Evolutionary conservation across 2,888 invertebrate genomes (phyloP).

Genomic region (Biston betularia): DNA sequence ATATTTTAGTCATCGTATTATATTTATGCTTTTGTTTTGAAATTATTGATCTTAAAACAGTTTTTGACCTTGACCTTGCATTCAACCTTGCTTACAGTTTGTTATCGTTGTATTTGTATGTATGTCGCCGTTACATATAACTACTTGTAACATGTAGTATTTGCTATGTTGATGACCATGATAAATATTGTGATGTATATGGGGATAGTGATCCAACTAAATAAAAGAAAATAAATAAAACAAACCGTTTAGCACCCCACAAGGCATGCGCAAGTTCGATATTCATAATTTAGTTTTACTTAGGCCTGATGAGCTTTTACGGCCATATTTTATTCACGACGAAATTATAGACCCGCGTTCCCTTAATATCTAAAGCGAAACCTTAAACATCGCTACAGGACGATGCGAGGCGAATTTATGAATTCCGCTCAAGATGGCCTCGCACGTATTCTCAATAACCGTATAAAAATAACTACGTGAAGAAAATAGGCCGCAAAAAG

Average conservation of each 20-base stretch:
- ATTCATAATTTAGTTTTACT: slow-evolving; percentile 49
- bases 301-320: slow-evolving; percentile 47
- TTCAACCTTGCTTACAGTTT: too few species aligned
- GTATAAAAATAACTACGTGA: slow-evolving; percentile 43
- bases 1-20: too few species aligned
- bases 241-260: slow-evolving; percentile 4
- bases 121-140: too few species aligned
- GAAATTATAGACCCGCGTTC: slow-evolving; percentile 39
- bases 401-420: slow-evolving; percentile 36
- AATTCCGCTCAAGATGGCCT: slow-evolving; percentile 30
- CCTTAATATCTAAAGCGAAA: slow-evolving; percentile 29
- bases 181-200: too few species aligned
- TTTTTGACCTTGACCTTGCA: too few species aligned
- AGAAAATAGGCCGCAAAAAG: slow-evolving; percentile 46
- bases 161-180: too few species aligned
- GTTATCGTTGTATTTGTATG: too few species aligned
- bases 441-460: slow-evolving; percentile 37
- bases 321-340: slow-evolving; percentile 47
- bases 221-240: too few species aligned
- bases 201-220: too few species aligned
- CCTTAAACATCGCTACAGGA: slow-evolving; percentile 24
- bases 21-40: too few species aligned
- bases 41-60: too few species aligned
- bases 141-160: too few species aligned
- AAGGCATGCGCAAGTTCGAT: slow-evolving; percentile 22